Evolutionary conservation across 2,113 vertebrate genomes (phyloP).

Genomic region (Upupa epops): DNA sequence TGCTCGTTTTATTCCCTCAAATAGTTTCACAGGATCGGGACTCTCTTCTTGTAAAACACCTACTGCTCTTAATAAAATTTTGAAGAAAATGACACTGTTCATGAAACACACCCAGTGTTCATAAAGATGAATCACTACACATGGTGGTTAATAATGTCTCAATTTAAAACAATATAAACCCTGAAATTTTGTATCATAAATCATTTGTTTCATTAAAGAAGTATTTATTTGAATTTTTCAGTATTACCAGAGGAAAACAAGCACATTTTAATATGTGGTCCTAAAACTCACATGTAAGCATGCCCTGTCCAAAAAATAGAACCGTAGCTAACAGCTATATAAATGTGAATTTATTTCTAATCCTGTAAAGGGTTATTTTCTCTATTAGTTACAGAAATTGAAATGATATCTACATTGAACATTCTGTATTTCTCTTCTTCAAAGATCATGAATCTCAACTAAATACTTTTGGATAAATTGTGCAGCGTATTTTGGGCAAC

Average conservation of each 20-base stretch:
- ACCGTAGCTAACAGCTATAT: neutral
- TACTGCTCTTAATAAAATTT: slow-evolving; percentile 27
- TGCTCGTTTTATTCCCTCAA: slow-evolving; percentile 3
- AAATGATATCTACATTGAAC: neutral
- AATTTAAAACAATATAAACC: slow-evolving; percentile 3
- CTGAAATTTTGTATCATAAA: neutral
- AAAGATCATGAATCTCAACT: neutral
- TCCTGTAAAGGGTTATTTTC: neutral
- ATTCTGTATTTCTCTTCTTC: neutral
- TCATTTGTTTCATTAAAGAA: neutral
- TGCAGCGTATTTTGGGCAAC: neutral
- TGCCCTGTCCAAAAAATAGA: neutral
- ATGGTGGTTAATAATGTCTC: neutral
- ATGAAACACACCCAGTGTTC: neutral
- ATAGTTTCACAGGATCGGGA: slow-evolving; percentile 7
- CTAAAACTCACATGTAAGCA: neutral
- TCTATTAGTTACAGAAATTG: neutral
- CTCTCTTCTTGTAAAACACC: slow-evolving; percentile 10
- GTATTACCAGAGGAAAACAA: neutral
- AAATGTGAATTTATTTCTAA: slow-evolving; percentile 38
- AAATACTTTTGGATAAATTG: neutral
- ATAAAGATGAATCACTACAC: neutral
- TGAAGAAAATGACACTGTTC: slow-evolving; percentile 24
- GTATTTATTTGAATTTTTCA: neutral
- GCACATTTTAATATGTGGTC: neutral